These are phyloP conservation scores for Bos javanicus DNA, from an alignment of 2,113 vertebrate species.

Conservation along the genomic window DNA sequence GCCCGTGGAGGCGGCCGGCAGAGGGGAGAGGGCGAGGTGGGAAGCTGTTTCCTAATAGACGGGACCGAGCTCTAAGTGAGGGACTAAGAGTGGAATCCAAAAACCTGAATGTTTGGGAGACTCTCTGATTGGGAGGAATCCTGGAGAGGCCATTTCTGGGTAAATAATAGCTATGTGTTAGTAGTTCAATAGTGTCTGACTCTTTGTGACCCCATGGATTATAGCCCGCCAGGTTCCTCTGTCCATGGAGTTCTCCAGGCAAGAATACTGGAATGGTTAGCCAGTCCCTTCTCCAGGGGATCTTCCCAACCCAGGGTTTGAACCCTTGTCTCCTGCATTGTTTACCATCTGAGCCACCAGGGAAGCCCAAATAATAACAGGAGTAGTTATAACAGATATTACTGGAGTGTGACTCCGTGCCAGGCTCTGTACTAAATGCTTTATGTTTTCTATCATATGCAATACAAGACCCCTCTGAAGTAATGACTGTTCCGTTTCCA, in stretches of 20 bases:
- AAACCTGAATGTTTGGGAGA: neutral
- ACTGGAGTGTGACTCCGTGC: neutral
- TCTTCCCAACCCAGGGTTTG: neutral
- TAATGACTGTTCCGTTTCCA: neutral
- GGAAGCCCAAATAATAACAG: neutral
- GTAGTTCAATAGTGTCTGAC: neutral
- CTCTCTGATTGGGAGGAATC: neutral
- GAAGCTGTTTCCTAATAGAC: neutral
- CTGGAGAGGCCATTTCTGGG: neutral
- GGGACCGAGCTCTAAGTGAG: neutral
- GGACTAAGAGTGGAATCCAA: neutral
- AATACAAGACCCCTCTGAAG: neutral
- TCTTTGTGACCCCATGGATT: neutral
- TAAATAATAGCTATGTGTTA: neutral
- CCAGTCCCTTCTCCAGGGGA: neutral
- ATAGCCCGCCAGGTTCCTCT: neutral
- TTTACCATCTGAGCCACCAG: neutral
- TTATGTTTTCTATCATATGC: neutral
- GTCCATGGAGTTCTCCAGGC: neutral
- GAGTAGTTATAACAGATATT: neutral
- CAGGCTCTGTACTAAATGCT: neutral
- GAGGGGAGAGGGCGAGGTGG: neutral
- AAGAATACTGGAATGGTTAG: neutral
- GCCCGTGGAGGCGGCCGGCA: fast-evolving
- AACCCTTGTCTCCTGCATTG: neutral